These are phyloP conservation scores for Trisateles emortualis DNA, from an alignment of 2,888 invertebrate genomes.

Conservation along the genomic window DNA sequence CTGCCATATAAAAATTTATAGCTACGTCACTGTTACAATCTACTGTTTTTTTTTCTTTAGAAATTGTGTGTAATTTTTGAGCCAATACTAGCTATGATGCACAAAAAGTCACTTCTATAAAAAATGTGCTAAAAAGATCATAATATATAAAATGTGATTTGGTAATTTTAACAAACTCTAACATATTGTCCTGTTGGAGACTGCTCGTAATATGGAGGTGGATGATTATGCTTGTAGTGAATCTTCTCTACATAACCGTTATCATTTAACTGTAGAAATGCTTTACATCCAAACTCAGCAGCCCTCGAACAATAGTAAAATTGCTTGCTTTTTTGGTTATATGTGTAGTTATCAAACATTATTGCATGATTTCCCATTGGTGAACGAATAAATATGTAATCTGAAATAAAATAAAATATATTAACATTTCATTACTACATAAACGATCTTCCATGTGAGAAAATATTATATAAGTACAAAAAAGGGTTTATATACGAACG, in stretches of 20 bases:
- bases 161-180: background rate
- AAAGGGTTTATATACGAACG: no score
- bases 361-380: conserved; percentile 3
- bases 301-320: conserved; percentile 7
- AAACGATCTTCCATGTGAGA: no score
- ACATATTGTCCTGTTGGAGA: background rate
- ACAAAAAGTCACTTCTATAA: no score
- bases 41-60: no score
- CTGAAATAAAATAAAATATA: conserved; percentile 1
- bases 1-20: no score
- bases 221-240: background rate
- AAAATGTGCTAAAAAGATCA: no score
- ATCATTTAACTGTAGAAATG: background rate
- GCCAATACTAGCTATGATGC: no score
- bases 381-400: conserved; percentile 3
- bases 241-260: background rate
- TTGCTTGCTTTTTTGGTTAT: background rate
- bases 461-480: no score
- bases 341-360: conserved; percentile 4
- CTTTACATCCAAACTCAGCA: background rate
- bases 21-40: no score
- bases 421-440: no score
- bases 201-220: background rate
- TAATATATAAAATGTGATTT: no score
- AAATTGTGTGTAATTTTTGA: no score